Base-by-base conservation (phyloP, 2,113 vertebrate genomes). In the Phoxinus phoxinus region DNA sequence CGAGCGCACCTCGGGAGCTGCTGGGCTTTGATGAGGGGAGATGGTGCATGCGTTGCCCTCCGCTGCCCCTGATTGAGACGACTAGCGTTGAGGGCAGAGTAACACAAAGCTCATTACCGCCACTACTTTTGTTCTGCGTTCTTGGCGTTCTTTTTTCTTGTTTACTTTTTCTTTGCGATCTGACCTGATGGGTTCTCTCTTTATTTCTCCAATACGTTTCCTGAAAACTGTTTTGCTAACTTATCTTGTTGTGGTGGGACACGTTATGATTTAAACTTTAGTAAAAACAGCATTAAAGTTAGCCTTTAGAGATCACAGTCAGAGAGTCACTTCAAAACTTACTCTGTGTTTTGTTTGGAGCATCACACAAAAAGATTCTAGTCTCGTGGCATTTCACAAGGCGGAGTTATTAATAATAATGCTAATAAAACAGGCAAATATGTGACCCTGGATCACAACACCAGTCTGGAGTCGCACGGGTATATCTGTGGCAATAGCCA, bases 41-140 rank as follows among this genome's bases (percentile, higher is more conserved):
- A 87, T 90, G 87, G 86, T 86, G 87, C 82, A 69, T 87, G 86
- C 84, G 73, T 59, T 85, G 86, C 81, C 72, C 88, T 84, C 74
- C 67, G 72, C 81, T 86, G 87, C 84, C 86, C 85, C 35, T 67
- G 84, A 87, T 86, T 86, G 80, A 86, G 89, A 89, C 88, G 72
- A 83, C 69, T 71, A 56, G 17, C 73, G 81, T 37, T 35, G 46
- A n/a, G 41, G 73, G 48, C 46, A 83, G 84, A 65, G 46, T 12
- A 69, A 56, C 75, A 79, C 74, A 76, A 61, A 23, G 46, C 74
- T 83, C 32, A n/a, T 84, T 65, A 44, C 56, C 23, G 19, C 30
- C 84, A 76, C 30, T 46, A 10, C 41, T 79, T 23, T 58, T 78
- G 72, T 9, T 61, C 7, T 3, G 71, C n/a, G 37, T 46, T 73